Conservation (phyloP, 2,113 vertebrate genomes). For the Chunga burmeisteri region DNA sequence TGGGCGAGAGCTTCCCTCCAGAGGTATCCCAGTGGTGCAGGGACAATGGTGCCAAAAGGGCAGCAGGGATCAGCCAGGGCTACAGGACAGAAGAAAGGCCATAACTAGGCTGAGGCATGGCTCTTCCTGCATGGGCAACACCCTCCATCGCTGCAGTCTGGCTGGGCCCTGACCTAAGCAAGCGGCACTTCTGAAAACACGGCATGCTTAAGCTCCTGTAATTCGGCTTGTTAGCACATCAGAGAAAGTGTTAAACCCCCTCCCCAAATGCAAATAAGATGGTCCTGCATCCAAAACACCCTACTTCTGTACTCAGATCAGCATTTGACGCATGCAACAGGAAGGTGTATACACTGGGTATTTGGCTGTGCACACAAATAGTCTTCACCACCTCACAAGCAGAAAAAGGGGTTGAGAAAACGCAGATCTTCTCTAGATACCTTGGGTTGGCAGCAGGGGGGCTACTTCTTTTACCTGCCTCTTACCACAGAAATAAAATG, state of each 20-base stretch:
- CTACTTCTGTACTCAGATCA: not conserved
- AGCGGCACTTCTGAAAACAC: not conserved
- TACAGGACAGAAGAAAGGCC: not conserved
- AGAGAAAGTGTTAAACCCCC: not conserved
- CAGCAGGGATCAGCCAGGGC: not conserved
- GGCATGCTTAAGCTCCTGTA: not conserved
- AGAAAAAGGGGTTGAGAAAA: not conserved
- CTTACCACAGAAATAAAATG: not conserved
- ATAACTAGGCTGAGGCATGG: not conserved
- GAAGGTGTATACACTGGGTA: not conserved
- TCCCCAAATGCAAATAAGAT: not conserved
- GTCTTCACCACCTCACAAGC: not conserved
- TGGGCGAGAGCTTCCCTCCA: not conserved
- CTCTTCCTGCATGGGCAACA: not conserved
- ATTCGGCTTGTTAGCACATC: not conserved
- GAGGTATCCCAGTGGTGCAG: not conserved
- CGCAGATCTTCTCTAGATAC: not conserved
- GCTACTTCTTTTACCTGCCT: not conserved
- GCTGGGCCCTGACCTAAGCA: not conserved
- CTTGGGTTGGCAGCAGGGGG: rapidly evolving
- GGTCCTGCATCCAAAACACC: not conserved
- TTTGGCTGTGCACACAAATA: not conserved
- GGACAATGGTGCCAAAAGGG: not conserved
- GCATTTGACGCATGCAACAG: rapidly evolving
- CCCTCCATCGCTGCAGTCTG: not conserved